Evolutionary conservation across 2,113 vertebrate genomes (phyloP).

Genomic region (Lipophrys pholis): DNA sequence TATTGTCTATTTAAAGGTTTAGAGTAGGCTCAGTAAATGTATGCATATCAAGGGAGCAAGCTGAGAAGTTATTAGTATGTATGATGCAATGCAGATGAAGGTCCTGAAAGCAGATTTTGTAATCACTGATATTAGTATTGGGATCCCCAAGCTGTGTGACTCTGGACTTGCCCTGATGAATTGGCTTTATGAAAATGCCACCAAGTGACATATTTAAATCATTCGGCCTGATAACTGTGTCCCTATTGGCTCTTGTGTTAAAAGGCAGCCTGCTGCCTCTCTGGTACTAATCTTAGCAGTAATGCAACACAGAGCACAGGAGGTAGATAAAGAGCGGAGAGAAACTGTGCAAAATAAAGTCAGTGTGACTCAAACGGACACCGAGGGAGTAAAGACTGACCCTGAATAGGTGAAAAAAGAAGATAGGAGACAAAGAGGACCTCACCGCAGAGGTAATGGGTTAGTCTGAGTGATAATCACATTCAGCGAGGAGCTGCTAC

Average conservation of each 20-base stretch:
- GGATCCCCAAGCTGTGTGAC: slow-evolving; percentile 39
- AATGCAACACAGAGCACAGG: background rate
- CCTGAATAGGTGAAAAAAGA: slow-evolving; percentile 31
- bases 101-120: slow-evolving; percentile 31
- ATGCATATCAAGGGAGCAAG: background rate
- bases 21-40: slow-evolving; percentile 9
- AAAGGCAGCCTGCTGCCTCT: slow-evolving; percentile 39
- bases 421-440: slow-evolving; percentile 21
- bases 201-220: slow-evolving; percentile 61
- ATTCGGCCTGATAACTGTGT: slow-evolving; percentile 56
- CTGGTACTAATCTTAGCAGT: slow-evolving; percentile 35
- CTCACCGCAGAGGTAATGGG: slow-evolving; percentile 51
- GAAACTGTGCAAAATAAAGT: slow-evolving; percentile 26
- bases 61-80: slow-evolving; percentile 16
- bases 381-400: slow-evolving; percentile 2
- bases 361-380: slow-evolving; percentile 36
- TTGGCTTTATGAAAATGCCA: slow-evolving; percentile 65
- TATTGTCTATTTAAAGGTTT: slow-evolving; percentile 19
- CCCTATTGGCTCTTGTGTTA: slow-evolving; percentile 44
- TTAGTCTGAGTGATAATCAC: slow-evolving; percentile 53
- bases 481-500: slow-evolving; percentile 29
- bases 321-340: slow-evolving; percentile 10
- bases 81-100: slow-evolving; percentile 46
- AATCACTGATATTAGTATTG: slow-evolving; percentile 44
- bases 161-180: slow-evolving; percentile 45